Conservation (phyloP, 2,113 vertebrate species). For the Campylomormyrus numenius region DNA sequence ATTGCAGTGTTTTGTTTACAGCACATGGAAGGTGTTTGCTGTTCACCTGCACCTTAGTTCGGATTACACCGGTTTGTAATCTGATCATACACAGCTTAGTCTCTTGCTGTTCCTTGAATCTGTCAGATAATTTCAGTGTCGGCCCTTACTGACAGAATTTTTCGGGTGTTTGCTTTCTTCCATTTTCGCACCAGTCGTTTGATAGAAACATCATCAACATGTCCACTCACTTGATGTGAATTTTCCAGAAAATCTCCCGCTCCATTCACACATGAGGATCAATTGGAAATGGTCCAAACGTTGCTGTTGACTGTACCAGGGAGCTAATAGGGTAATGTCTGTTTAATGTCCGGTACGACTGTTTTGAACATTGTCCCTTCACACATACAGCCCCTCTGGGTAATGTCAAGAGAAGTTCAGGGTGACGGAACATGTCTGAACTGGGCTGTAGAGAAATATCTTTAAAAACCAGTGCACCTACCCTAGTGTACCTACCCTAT, state of each 20-base stretch:
- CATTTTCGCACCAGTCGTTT: not conserved
- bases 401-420: not conserved
- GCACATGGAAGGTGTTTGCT: not conserved
- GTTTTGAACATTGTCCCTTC: not conserved
- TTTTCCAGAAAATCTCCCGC: not conserved
- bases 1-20: not conserved
- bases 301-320: not conserved
- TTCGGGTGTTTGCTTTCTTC: not conserved
- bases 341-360: not conserved
- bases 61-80: not conserved
- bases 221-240: not conserved
- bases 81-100: not conserved
- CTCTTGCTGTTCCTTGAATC: not conserved
- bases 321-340: not conserved
- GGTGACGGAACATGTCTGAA: not conserved
- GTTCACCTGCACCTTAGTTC: not conserved
- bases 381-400: not conserved
- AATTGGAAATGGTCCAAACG: not conserved
- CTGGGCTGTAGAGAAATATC: not conserved
- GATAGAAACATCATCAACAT: not conserved
- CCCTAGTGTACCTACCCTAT: not conserved
- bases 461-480: not conserved
- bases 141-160: not conserved
- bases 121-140: not conserved
- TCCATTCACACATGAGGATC: not conserved